These are phyloP conservation scores for Eristalinus sepulchralis DNA, from an alignment of 2,888 invertebrate genomes.

Conservation along the genomic window DNA sequence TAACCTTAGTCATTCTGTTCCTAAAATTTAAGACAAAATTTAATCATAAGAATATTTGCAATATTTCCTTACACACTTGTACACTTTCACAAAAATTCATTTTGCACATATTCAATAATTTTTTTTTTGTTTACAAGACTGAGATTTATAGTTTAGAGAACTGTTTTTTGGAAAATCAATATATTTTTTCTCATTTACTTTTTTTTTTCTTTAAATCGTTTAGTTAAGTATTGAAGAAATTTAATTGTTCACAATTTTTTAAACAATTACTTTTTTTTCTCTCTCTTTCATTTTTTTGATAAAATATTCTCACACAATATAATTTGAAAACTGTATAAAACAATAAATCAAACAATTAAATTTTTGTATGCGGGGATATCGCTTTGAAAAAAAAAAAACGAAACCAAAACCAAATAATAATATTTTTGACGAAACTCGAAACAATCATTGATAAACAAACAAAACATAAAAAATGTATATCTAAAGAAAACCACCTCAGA, in stretches of 20 bases:
- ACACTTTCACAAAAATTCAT: slow-evolving; percentile 27
- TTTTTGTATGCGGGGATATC: slow-evolving; percentile 68
- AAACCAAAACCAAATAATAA: slow-evolving; percentile 1
- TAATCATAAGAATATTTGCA: slow-evolving; percentile 65
- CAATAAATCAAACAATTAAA: slow-evolving; percentile 50
- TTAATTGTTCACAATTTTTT: slow-evolving; percentile 58
- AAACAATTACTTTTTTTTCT: slow-evolving; percentile 64
- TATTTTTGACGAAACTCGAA: slow-evolving; percentile 66
- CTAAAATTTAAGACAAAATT: slow-evolving; percentile 71
- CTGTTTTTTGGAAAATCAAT: slow-evolving; percentile 72
- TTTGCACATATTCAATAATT: slow-evolving; percentile 73
- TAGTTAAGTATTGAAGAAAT: slow-evolving; percentile 40
- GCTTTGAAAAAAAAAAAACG: slow-evolving; percentile 30
- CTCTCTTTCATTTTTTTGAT: slow-evolving; percentile 72
- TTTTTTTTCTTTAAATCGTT: slow-evolving; percentile 61
- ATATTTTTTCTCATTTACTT: neutral
- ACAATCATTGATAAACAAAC: slow-evolving; percentile 72
- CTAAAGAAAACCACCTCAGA: slow-evolving; percentile 81
- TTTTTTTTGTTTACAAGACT: slow-evolving; percentile 68
- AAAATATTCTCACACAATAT: slow-evolving; percentile 71
- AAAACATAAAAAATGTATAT: slow-evolving; percentile 68
- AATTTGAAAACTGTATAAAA: slow-evolving; percentile 69
- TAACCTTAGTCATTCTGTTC: slow-evolving; percentile 25
- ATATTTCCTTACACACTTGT: slow-evolving; percentile 46
- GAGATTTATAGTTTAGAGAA: slow-evolving; percentile 18